These are phyloP conservation scores for Drosophila miranda DNA, from an alignment of 1,140 invertebrate species.

Conservation along the genomic window DNA sequence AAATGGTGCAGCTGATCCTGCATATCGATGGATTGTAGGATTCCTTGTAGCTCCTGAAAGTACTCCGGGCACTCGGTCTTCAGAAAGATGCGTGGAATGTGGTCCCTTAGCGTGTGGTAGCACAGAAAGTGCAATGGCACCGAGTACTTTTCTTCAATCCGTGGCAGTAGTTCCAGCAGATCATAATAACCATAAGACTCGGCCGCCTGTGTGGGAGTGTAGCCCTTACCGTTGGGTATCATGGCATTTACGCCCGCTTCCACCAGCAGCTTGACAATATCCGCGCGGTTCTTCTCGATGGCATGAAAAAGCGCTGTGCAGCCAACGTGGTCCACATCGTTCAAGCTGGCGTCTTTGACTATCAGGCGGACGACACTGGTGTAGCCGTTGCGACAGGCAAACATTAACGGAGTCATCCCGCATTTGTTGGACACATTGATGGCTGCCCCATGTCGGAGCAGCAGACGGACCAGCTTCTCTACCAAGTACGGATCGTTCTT, in stretches of 20 bases:
- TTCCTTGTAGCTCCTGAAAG: conserved; percentile 80
- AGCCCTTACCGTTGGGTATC: conserved; percentile 81
- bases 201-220: conserved; percentile 82
- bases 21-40: conserved; percentile 79
- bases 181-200: conserved; percentile 79
- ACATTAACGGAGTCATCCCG: conserved; percentile 83
- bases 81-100: conserved; percentile 74
- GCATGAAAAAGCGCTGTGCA: conserved; percentile 83
- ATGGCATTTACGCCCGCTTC: conserved; percentile 74
- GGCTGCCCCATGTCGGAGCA: conserved; percentile 62
- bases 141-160: conserved; percentile 47
- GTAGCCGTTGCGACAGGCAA: conserved; percentile 82
- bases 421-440: conserved; percentile 81
- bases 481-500: conserved; percentile 31
- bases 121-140: conserved; percentile 56
- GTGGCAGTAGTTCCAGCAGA: conserved; percentile 81
- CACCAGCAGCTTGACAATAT: conserved; percentile 82
- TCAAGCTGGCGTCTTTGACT: conserved; percentile 75
- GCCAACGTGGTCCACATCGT: conserved; percentile 82
- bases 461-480: conserved; percentile 59
- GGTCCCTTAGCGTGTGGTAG: conserved; percentile 68
- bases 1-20: conserved; percentile 77
- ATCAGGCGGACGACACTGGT: conserved; percentile 77
- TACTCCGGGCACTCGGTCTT: conserved; percentile 82
- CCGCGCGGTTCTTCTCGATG: conserved; percentile 80